Evolutionary conservation across 1,140 invertebrate genomes (phyloP).

Genomic region (Charaxes varanes): DNA sequence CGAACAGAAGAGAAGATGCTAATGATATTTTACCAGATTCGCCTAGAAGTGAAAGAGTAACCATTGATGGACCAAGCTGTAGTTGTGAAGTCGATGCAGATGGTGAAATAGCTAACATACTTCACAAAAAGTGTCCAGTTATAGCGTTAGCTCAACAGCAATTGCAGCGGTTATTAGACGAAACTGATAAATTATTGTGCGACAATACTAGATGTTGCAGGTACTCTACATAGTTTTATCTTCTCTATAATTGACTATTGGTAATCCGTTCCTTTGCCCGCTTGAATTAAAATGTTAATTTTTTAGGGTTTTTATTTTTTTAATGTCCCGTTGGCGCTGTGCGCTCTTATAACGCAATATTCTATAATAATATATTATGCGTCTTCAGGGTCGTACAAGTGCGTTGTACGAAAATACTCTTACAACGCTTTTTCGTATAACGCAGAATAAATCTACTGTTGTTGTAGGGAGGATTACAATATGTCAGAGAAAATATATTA

Average conservation of each 20-base stretch:
- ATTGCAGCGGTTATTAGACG: conserved; percentile 47
- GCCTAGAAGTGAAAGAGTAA: conserved; percentile 31
- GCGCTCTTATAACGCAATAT: neutral
- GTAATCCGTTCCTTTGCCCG: neutral
- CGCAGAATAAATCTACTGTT: neutral
- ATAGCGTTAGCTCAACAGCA: conserved; percentile 59
- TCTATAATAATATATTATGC: no score
- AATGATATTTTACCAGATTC: conserved; percentile 28
- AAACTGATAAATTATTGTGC: conserved; percentile 45
- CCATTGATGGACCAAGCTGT: conserved; percentile 29
- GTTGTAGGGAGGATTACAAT: no score
- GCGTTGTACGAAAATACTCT: no score
- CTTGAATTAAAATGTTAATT: no score
- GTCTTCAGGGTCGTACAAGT: no score
- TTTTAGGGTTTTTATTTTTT: no score
- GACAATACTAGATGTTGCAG: conserved; percentile 46
- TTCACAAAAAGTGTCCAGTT: conserved; percentile 61
- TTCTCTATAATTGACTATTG: no score
- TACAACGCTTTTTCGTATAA: neutral
- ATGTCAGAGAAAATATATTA: no score
- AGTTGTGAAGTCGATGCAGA: conserved; percentile 50
- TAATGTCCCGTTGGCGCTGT: no score
- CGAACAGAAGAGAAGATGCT: conserved; percentile 19
- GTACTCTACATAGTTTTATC: no score
- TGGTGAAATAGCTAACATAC: conserved; percentile 47